Evolutionary conservation across 2,797 vertebrate genomes (phyloP), one percentile per base, ranked within the genome.

Genomic region (Threskiornis aethiopicus): DNA sequence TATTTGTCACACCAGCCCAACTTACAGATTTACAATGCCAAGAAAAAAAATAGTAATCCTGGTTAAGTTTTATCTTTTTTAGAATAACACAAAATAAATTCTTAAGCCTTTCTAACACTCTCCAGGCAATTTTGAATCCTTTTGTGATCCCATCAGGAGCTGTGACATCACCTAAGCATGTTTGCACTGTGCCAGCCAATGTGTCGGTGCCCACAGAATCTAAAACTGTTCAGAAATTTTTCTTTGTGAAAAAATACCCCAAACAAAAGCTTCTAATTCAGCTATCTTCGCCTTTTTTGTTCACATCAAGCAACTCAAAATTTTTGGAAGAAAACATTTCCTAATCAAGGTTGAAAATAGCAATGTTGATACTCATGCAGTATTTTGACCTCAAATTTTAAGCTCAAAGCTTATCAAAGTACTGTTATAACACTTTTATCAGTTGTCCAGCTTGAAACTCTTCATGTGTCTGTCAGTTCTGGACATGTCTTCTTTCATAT

Each of bases 141-240:
- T 49, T 7, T 28, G 29, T 49, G n/a, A 58, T 31, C 11, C 31
- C 28, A 41, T 39, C 39, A 66, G 57, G 33, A 42, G 31, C 33
- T 58, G 14, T 64, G 49, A 57, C 1, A 2, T 33, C 52, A 59
- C 18, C 20, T 55, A 77, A 47, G 29, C 0, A 0, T 20, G 11
- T 64, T 51, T 77, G 8, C 14, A 55, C 31, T 49, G 19, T 2
- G 2, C 5, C 55, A 92, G 33, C 2, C 4, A 2, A 22, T 20
- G 31, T 41, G 22, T 62, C 49, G 42, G 47, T 57, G 24, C 9
- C 19, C n/a, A 59, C 19, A 86, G 24, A 67, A 41, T 19, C 13
- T 62, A 75, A 71, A 58, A 73, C 5, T 1, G 0, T 7, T 65
- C 31, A 66, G 19, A 81, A 71, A 58, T 42, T 39, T 35, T 70